Base-by-base conservation (phyloP, 2,797 vertebrate species). In the Eremophila alpestris region DNA sequence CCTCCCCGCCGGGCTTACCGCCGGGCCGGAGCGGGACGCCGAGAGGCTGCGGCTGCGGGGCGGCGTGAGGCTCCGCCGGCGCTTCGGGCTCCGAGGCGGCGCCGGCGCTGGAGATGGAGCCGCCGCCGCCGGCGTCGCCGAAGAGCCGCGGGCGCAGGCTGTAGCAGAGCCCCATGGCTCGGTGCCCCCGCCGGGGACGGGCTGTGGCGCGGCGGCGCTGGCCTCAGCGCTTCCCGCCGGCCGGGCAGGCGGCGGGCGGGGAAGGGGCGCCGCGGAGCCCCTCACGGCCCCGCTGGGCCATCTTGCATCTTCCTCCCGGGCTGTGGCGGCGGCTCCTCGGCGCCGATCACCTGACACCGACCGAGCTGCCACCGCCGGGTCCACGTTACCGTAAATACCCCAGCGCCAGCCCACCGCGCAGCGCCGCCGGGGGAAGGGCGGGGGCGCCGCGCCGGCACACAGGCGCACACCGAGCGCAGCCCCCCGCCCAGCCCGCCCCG, bases 111-210 rank as follows among this genome's bases (percentile, higher is more conserved):
- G 98, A 98, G 92, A 95, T 86, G 86, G 98, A 98, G 95, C 98
- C 98, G 94, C 98, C 98, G 87, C 98, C 98, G 75, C 98, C 98
- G 91, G 98, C 96, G 94, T 98, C 98, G 93, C 99, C 99, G 97
- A 99, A 99, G 95, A 99, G 98, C 97, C 99, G 98, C 97, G 99
- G 99, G 97, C 99, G 98, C 97, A 99, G 97, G 95, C 99, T 99
- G 97, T 99, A 99, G 97, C 99, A 99, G 97, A 99, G 98, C 97
- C 99, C 99, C 99, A 99, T 99, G 98, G 97, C 98, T 91, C 83
- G 87, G 52, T 79, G 87, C 73, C 97, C 92, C 79, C 78, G 60
- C 70, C 80, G 60, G 85, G 95, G 93, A 74, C 73, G 38, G 38
- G 89, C 89, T 87, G 64, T 32, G 45, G 88, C 78, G 87, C 49